These are phyloP conservation scores for Gopherus flavomarginatus DNA, from an alignment of 2,113 vertebrate genomes.

Conservation along the genomic window DNA sequence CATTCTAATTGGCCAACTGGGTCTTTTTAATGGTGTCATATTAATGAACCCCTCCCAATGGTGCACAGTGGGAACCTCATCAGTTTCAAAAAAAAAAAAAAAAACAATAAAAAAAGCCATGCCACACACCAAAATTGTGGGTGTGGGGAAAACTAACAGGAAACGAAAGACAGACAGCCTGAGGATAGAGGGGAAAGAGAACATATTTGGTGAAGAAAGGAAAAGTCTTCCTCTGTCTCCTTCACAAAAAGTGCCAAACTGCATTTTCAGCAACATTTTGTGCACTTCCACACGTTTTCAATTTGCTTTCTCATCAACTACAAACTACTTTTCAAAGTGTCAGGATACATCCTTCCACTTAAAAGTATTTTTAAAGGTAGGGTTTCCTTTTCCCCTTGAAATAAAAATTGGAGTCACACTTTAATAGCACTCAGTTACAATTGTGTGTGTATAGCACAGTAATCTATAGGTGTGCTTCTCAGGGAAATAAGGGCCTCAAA, in stretches of 20 bases:
- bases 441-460: not conserved
- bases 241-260: not conserved
- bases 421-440: not conserved
- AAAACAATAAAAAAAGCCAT: not conserved
- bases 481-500: not conserved
- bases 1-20: fast-evolving
- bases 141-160: not conserved
- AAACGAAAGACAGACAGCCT: not conserved
- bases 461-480: not conserved
- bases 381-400: not conserved
- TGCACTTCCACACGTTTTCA: not conserved
- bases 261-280: not conserved
- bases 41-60: not conserved
- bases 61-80: not conserved
- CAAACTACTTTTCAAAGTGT: not conserved
- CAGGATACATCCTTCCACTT: not conserved
- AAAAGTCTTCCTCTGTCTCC: not conserved
- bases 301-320: not conserved
- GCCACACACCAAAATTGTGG: not conserved
- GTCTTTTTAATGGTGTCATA: not conserved
- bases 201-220: fast-evolving
- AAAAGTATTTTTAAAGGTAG: not conserved
- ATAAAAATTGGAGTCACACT: not conserved
- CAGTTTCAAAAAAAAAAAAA: fast-evolving
- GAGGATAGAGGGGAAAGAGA: not conserved